phyloP scores from a whole-genome alignment of 2,113 vertebrate genomes.

The Sminthopsis crassicaudata region DNA sequence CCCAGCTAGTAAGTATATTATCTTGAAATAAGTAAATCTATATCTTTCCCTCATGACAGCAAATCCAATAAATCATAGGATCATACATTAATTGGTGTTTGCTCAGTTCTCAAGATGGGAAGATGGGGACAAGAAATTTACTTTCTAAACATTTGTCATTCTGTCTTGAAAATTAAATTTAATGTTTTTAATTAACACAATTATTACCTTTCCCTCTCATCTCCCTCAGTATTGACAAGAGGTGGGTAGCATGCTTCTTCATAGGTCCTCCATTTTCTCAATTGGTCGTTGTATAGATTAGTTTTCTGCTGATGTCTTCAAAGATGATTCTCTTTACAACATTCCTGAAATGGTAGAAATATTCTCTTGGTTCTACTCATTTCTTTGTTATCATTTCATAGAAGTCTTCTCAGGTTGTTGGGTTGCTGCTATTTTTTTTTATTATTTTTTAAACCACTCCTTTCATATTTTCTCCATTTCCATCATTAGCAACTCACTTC shows the following conservation, averaged over 20 bases:
- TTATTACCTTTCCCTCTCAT: background rate
- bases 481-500: background rate
- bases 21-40: background rate
- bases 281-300: background rate
- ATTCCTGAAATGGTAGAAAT: background rate
- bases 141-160: background rate
- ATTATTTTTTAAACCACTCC: background rate
- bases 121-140: background rate
- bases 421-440: too few species aligned
- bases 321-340: background rate
- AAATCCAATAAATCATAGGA: background rate
- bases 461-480: background rate
- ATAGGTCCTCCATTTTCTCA: background rate
- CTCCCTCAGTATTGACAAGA: background rate
- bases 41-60: background rate
- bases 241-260: background rate
- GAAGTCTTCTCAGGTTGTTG: background rate
- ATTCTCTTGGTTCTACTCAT: background rate
- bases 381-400: background rate
- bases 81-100: background rate
- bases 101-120: background rate
- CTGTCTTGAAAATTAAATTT: background rate
- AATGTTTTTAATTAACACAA: background rate
- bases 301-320: background rate
- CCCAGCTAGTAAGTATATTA: background rate